Evolutionary conservation across 30 jellyfish, hydroid and myxozoan species (phyloP), one percentile per base, ranked within the genome.

Genomic region (Aurelia sp.): DNA sequence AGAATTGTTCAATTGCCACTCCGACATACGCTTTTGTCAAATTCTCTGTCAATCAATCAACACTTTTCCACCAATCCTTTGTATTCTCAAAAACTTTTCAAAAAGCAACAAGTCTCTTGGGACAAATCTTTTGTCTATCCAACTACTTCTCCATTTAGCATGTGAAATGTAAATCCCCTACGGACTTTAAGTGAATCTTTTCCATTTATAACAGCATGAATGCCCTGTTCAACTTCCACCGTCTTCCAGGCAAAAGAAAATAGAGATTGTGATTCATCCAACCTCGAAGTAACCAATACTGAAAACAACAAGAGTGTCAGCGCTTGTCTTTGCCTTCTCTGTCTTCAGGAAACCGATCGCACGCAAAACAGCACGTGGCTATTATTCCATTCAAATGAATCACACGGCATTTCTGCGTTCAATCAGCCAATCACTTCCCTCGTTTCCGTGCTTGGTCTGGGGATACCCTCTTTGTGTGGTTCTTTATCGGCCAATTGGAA

Each of bases 361-460:
- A 72, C 93, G 88, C 80, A 84, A 73, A 84, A 84, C 93, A 84
- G 93, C 88, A 84, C 93, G 93, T 84, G 93, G 82, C 84, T 84
- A 73, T 84, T 84, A 84, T 84, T 72, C 88, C 93, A 84, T 84
- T 84, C 93, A 84, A 84, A 72, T 67, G 85, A 72, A 69, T 72
- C 81, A 63, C 88, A 84, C 93, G 93, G 84, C 78, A 84, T 72
- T 84, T 64, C 59, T 58, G 15, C 24, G 67, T 77, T 51, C 75
- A 72, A 73, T 63, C 82, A 73, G 85, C 93, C 93, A 84, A 84
- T 84, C 93, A 84, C 82, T 63, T 73, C 79, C 93, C 60, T 72
- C 69, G 38, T 44, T 52, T 71, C 80, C 61, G 80, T 72, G 77
- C 30, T 59, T 48, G 89, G 55, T 8, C 63, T 79, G 80, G 89